These are phyloP conservation scores for Bergia sp. DNA, from an alignment of 92 coral and sea anemone species.

Conservation along the genomic window DNA sequence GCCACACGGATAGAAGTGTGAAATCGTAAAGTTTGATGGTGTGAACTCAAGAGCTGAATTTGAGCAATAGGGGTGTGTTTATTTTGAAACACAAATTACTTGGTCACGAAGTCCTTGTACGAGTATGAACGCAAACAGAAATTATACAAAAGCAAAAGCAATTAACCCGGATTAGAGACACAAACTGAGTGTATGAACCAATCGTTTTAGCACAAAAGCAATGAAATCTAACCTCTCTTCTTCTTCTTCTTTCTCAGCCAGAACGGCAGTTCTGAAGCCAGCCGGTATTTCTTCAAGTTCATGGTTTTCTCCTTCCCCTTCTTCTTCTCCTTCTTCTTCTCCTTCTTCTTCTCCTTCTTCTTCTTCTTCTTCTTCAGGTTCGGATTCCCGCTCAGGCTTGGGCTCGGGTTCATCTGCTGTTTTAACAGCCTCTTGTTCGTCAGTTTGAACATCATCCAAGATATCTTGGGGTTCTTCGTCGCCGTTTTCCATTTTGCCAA, in stretches of 20 bases:
- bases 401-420: neutral
- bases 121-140: neutral
- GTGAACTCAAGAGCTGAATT: neutral
- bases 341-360: neutral
- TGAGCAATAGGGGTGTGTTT: constrained; percentile 36
- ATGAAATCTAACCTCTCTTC: constrained; percentile 20
- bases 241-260: constrained; percentile 42
- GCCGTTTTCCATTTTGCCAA: constrained; percentile 33
- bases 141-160: neutral
- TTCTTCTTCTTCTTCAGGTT: neutral
- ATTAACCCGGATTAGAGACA: neutral
- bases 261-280: constrained; percentile 35
- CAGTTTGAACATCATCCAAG: neutral
- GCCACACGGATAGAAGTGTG: neutral
- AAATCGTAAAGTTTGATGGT: neutral
- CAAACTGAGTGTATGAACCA: neutral
- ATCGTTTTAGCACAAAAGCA: neutral
- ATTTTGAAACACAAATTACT: constrained; percentile 27
- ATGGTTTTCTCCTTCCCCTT: no score
- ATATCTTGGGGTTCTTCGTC: constrained; percentile 3
- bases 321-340: neutral
- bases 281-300: constrained; percentile 11
- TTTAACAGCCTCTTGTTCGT: constrained; percentile 13
- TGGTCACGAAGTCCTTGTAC: constrained; percentile 38
- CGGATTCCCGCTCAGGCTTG: neutral